These are phyloP conservation scores for Drosophila rellima DNA, from an alignment of 2,888 invertebrate species.

Conservation along the genomic window DNA sequence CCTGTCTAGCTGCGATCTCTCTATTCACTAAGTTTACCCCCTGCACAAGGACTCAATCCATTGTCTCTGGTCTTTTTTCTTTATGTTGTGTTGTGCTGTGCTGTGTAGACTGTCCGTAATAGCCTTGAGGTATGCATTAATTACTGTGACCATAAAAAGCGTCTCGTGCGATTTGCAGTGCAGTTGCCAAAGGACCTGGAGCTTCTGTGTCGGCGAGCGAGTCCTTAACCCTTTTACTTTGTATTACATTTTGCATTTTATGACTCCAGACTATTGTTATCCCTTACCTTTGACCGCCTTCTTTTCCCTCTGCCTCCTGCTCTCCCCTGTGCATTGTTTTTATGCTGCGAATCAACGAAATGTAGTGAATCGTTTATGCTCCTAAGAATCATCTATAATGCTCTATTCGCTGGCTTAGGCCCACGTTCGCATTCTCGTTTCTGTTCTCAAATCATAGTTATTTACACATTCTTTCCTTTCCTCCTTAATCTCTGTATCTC, in stretches of 20 bases:
- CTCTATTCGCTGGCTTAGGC: slow-evolving; percentile 2
- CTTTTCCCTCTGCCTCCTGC: slow-evolving; percentile 25
- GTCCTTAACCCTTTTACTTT: slow-evolving; percentile 65
- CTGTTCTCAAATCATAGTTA: neutral
- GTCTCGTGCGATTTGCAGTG: slow-evolving; percentile 53
- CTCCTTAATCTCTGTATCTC: neutral
- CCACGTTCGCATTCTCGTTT: neutral
- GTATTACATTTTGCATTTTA: slow-evolving; percentile 77
- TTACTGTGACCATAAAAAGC: slow-evolving; percentile 78
- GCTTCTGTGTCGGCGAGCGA: slow-evolving; percentile 11
- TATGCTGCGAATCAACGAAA: slow-evolving; percentile 56
- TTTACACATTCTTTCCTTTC: neutral
- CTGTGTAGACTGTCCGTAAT: slow-evolving; percentile 54
- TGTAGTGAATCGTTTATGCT: slow-evolving; percentile 56
- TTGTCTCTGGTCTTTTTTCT: slow-evolving; percentile 34
- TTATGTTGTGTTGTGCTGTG: neutral
- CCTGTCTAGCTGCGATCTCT: slow-evolving; percentile 12
- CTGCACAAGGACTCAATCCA: neutral
- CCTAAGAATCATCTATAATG: neutral
- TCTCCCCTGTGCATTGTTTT: slow-evolving; percentile 30
- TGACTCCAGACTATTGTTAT: slow-evolving; percentile 54
- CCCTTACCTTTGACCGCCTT: slow-evolving; percentile 6
- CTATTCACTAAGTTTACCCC: slow-evolving; percentile 2
- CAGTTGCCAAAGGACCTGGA: slow-evolving; percentile 9
- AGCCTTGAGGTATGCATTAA: slow-evolving; percentile 80